Evolutionary conservation across 2,113 vertebrate genomes (phyloP), one percentile per base, ranked within the genome.

Genomic region (Silurus glanis): DNA sequence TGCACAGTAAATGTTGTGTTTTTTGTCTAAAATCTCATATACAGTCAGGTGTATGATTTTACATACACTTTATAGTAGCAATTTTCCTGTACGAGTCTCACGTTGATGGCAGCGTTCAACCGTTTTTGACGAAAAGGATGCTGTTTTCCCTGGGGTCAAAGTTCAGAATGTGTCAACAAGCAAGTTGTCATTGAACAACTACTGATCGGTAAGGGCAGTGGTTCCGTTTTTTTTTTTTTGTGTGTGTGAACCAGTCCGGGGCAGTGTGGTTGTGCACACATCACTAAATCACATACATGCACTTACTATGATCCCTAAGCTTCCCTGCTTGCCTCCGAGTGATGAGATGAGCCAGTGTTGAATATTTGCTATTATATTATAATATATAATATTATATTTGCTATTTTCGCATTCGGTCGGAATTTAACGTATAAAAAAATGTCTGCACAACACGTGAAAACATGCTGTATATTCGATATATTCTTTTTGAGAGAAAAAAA

Each of bases 61-160:
- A 37, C 37, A 37, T 37, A 37, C 28, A 37, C 28, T 72, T 45
- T 47, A 76, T 9, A n/a, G 21, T 10, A 47, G 45, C 16, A 6
- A 6, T 55, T 55, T n/a, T 28, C 0, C 21, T 28, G 25, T 17
- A 80, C 7, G 14, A 10, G 8, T 28, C 3, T 53, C 23, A 62
- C 13, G 4, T 12, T 59, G 13, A 7, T 79, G 53, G 21, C 3
- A 1, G 37, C 19, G 58, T 7, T 58, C 79, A 74, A 62, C 67
- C 66, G 76, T 72, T 67, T 82, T 87, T 66, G 83, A 72, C n/a
- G 67, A 58, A 75, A 71, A 85, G 45, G 83, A 71, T 87, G 37
- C 45, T 45, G 28, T 53, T 49, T 51, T 56, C 53, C 16, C 47
- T 58, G 82, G 61, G 37, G 58, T 81, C 81, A 62, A 61, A 58